A percentile compares a stretch with the other conserved stretches of the same genome.
phyloP scores from a whole-genome alignment of 2,113 vertebrate species.

The Mormyrus lacerda region DNA sequence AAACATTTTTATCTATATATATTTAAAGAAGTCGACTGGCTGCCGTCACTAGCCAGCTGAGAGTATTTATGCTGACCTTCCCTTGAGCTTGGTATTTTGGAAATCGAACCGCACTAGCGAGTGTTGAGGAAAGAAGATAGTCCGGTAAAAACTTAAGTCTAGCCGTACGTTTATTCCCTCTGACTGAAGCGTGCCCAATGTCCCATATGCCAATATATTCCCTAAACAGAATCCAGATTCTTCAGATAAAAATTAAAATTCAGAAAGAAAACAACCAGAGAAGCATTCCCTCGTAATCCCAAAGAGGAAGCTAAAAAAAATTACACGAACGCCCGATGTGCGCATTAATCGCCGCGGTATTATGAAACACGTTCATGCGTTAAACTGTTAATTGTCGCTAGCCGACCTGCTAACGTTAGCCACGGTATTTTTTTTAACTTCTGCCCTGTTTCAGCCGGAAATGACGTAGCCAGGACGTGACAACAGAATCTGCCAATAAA shows the following conservation, averaged over 20 bases:
- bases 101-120: constrained; percentile 1
- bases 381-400: neutral
- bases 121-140: neutral
- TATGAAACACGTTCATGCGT: neutral
- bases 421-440: constrained; percentile 47
- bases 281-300: neutral
- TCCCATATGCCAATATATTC: neutral
- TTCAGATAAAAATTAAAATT: constrained; percentile 8
- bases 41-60: neutral
- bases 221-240: neutral
- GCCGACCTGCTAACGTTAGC: constrained; percentile 45
- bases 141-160: neutral
- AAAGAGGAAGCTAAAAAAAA: neutral
- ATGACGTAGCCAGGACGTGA: constrained; percentile 34
- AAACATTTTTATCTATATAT: constrained; percentile 11
- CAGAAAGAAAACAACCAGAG: neutral
- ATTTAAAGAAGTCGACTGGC: neutral
- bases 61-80: constrained; percentile 11
- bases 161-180: neutral
- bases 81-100: neutral
- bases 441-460: constrained; percentile 47
- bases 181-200: neutral
- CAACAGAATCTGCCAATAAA: neutral
- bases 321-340: neutral
- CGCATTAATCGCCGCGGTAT: neutral